Evolutionary conservation across 2,797 vertebrate species (phyloP), one percentile per base, ranked within the genome.

Genomic region (Huso huso): DNA sequence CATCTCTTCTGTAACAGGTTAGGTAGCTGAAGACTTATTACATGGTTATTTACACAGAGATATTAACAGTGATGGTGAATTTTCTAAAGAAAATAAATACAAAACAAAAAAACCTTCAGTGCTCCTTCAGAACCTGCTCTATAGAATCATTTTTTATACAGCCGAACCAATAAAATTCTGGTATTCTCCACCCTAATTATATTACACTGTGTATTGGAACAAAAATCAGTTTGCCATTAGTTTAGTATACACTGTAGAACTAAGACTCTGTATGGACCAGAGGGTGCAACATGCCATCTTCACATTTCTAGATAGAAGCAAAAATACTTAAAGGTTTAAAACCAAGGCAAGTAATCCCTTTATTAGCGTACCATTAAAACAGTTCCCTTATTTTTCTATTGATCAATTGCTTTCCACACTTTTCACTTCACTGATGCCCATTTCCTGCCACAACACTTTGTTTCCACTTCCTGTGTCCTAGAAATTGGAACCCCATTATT

Each of bases 71-170:
- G 79, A 79, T 81, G 72, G 80, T 79, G 80, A 83, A 83, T 83
- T 81, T 74, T 74, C 78, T 82, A 88, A 81, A 76, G 75, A 75
- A 77, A 81, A 87, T 75, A 77, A 81, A 77, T 81, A 80, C 79
- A 70, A 73, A 55, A 49, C 53, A 49, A 48, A 49, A 66, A n/a
- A 63, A 8, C 63, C 64, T 68, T 72, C 61, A 76, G 61, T 73
- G 85, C 81, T 84, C 82, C 76, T 81, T 82, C 81, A 83, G 85
- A 90, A 86, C 84, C 84, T 85, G 84, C 82, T 87, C 84, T 89
- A 89, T 81, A 84, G 73, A 23, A 71, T 71, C 71, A 70, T 76
- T 81, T 81, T 75, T 82, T 70, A 10, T 82, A 84, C 77, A 86
- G 55, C 75, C 78, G 5, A 80, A 83, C 78, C 63, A 73, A 73